Conservation (phyloP, 2,113 vertebrate species). For the Pelvicachromis taeniatus region DNA sequence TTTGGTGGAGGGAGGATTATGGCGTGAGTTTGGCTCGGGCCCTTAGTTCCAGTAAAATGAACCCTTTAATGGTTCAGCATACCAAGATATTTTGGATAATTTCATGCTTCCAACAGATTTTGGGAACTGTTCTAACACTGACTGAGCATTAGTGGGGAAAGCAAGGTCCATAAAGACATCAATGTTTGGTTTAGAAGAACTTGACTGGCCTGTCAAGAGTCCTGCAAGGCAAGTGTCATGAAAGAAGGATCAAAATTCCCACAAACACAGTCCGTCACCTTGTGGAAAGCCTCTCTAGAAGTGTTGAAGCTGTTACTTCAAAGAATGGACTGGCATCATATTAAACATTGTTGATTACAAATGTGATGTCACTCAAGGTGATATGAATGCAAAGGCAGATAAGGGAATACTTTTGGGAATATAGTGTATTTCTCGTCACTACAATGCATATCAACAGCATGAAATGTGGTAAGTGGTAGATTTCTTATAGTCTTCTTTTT, state of each 20-base stretch:
- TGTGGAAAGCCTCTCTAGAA: background rate
- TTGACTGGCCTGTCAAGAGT: background rate
- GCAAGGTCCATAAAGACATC: background rate
- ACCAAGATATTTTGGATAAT: background rate
- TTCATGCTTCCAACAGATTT: background rate
- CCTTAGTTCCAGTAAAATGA: background rate
- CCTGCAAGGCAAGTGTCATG: background rate
- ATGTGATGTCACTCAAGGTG: background rate
- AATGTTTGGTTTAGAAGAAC: background rate
- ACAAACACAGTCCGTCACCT: background rate
- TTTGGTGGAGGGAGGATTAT: background rate
- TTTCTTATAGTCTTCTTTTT: background rate
- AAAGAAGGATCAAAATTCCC: background rate
- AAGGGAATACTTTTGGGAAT: background rate
- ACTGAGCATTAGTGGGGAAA: background rate
- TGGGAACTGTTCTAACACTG: background rate
- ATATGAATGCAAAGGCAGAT: background rate
- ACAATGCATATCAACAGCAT: background rate
- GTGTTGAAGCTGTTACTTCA: background rate
- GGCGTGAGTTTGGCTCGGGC: background rate
- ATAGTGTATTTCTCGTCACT: background rate
- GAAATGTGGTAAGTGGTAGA: background rate
- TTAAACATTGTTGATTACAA: background rate
- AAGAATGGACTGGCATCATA: background rate
- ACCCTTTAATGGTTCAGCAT: background rate